phyloP scores from a whole-genome alignment of 2,797 vertebrate genomes.

The Periophthalmus magnuspinnatus region DNA sequence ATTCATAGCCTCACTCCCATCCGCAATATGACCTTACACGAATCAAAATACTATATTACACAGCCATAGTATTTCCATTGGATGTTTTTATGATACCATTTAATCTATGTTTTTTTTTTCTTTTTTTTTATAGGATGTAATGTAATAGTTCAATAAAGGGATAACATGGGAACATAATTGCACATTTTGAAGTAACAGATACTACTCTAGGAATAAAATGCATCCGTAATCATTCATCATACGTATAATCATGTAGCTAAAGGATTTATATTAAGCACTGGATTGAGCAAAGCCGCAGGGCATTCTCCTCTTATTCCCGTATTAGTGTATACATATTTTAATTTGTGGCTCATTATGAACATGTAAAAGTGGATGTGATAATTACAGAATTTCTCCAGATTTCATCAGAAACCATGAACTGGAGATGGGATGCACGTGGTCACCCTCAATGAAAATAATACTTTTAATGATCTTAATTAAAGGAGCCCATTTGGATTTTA shows the following conservation, averaged over 20 bases:
- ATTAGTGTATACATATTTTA: conserved; percentile 34
- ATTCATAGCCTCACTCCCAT: conserved; percentile 31
- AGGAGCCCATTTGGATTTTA: too few relatives aligned
- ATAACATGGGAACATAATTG: conserved; percentile 9
- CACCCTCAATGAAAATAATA: conserved; percentile 30
- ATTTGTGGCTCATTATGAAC: conserved; percentile 41
- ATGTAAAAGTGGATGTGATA: conserved; percentile 32
- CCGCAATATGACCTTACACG: conserved; percentile 16
- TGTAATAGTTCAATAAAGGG: conserved; percentile 1
- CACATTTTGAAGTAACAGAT: conserved; percentile 25
- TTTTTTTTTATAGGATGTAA: not conserved
- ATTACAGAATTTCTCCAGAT: conserved; percentile 26
- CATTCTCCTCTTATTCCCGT: conserved; percentile 25
- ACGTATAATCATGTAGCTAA: conserved; percentile 39
- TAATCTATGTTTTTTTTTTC: not conserved
- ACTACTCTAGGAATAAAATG: conserved; percentile 24
- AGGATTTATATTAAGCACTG: conserved; percentile 39
- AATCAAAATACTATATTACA: conserved; percentile 17
- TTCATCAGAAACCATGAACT: conserved; percentile 19
- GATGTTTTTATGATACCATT: not conserved
- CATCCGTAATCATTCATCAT: conserved; percentile 38
- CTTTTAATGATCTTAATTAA: conserved; percentile 14
- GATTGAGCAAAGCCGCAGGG: conserved; percentile 25
- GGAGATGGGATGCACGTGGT: conserved; percentile 31
- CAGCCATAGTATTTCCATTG: conserved; percentile 8